Evolutionary conservation across 2,888 invertebrate genomes (phyloP).

Genomic region (Tortrix viridana): DNA sequence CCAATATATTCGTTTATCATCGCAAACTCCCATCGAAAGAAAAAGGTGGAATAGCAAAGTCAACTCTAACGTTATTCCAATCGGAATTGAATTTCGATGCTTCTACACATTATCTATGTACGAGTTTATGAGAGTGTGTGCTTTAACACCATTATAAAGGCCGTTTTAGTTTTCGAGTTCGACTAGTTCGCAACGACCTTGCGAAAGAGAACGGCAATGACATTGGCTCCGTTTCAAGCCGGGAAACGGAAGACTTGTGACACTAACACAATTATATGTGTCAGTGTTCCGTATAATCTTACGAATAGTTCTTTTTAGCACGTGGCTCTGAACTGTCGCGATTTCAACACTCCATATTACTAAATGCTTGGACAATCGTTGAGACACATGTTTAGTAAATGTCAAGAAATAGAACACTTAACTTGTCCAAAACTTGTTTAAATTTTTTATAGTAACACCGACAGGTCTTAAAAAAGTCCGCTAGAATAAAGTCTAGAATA

Average conservation of each 20-base stretch:
- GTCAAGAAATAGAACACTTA: too few relatives aligned
- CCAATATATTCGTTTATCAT: conserved; percentile 29
- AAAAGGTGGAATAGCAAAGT: neutral
- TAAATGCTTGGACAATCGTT: too few relatives aligned
- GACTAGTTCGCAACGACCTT: conserved; percentile 61
- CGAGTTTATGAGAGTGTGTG: too few relatives aligned
- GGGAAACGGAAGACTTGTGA: conserved; percentile 66
- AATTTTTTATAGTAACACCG: too few relatives aligned
- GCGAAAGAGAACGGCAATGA: conserved; percentile 74
- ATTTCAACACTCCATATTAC: neutral
- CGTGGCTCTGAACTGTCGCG: neutral
- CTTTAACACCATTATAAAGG: conserved; percentile 17
- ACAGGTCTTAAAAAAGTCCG: too few relatives aligned
- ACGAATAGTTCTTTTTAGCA: neutral
- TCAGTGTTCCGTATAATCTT: conserved; percentile 25
- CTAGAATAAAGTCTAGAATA: too few relatives aligned
- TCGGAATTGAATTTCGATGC: too few relatives aligned
- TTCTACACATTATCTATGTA: too few relatives aligned
- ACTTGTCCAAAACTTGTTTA: too few relatives aligned
- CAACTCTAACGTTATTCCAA: neutral
- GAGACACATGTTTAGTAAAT: too few relatives aligned
- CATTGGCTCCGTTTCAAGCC: conserved; percentile 69
- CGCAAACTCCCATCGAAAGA: too few relatives aligned
- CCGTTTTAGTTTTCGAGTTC: conserved; percentile 49
- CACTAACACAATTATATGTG: conserved; percentile 43